Evolutionary conservation across 1,140 invertebrate genomes (phyloP), one percentile per base, ranked within the genome.

Genomic region (Drosophila repleta): DNA sequence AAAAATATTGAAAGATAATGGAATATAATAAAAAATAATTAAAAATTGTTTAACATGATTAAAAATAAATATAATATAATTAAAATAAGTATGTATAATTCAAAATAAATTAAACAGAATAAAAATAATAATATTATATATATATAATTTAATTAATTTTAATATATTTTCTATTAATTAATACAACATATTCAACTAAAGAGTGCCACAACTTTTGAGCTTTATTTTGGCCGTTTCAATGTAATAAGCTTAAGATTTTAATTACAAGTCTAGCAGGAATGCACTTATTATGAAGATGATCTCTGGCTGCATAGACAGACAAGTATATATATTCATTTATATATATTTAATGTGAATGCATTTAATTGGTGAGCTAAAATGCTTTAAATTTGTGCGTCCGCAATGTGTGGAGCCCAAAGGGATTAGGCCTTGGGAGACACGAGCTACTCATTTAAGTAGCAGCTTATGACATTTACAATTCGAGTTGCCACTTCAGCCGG

Each of bases 381-480:
- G 65, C 43, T 52, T 61, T 52, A 61, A 60, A 52, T 51, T 51
- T 68, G 51, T 69, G 46, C 49, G 13, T 18, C 49, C 56, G n/a
- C 49, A 70, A 56, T 61, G 57, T 73, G 55, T 48, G 39, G 51
- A 39, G 57, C 26, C 63, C 39, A 39, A 58, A 64, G 66, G 81
- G 82, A 87, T 87, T 87, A 85, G 24, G 43, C 45, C 61, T 49
- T 63, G 29, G 48, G 32, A 29, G 41, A 35, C 41, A 41, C n/a
- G 45, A 46, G 49, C 52, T 45, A 61, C 41, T 48, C 55, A 18
- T 35, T 77, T 77, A 77, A 85, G 46, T 61, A 64, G 51, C 65
- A 72, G 77, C 77, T 85, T 85, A 80, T 85, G 81, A 73, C 81
- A 71, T 76, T 67, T 65, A 61, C 64, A 43, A 74, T 81, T 81